Conservation (phyloP, 2,888 invertebrate species). For the Ochropleura plecta region DNA sequence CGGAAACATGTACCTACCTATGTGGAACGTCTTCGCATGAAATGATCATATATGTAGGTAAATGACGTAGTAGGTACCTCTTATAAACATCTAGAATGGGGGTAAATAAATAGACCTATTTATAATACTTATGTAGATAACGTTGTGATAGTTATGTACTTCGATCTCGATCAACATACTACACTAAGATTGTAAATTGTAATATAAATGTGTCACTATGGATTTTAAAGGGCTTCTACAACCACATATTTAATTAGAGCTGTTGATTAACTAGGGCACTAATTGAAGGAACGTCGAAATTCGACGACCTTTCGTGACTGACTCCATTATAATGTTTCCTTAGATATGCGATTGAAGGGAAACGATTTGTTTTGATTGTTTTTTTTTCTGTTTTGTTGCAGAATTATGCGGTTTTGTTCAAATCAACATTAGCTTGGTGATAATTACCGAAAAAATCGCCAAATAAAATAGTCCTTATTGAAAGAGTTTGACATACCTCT, state of each 20-base stretch:
- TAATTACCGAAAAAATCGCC: constrained; percentile 65
- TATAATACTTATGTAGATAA: constrained; percentile 5
- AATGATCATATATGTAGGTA: background rate
- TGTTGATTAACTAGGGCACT: constrained; percentile 52
- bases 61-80: background rate
- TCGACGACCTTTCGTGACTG: constrained; percentile 58
- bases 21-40: constrained; percentile 1
- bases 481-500: constrained; percentile 53
- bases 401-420: constrained; percentile 47
- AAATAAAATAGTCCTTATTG: constrained; percentile 61
- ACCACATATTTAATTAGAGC: constrained; percentile 31
- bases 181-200: constrained; percentile 3
- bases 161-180: constrained; percentile 3
- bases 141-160: constrained; percentile 2
- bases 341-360: constrained; percentile 38
- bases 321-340: constrained; percentile 51
- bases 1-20: background rate
- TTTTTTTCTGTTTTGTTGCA: constrained; percentile 56
- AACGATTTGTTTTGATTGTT: constrained; percentile 27
- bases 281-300: constrained; percentile 61
- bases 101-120: constrained; percentile 31
- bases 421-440: constrained; percentile 48
- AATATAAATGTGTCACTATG: constrained; percentile 27
- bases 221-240: constrained; percentile 51
- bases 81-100: constrained; percentile 22